Conservation (phyloP, 2,113 vertebrate genomes). For the Smithornis capensis region DNA sequence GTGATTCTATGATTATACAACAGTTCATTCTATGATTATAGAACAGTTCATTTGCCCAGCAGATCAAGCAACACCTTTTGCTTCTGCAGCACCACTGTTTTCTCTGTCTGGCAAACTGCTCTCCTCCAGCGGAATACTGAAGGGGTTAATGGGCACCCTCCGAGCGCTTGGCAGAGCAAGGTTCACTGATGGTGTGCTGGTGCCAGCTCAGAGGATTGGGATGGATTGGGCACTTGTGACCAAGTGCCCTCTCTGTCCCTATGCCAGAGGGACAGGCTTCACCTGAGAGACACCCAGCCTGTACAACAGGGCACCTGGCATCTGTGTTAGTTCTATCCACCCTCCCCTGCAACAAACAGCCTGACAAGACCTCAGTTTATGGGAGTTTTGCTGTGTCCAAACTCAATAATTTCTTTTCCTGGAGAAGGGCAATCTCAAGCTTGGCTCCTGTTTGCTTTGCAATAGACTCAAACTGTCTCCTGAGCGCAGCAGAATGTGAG, state of each 20-base stretch:
- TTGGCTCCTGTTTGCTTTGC: neutral
- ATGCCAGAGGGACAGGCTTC: neutral
- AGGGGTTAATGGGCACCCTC: neutral
- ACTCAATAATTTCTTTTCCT: neutral
- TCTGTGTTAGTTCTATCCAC: neutral
- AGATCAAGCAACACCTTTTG: neutral
- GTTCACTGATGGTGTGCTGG: neutral
- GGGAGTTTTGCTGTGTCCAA: neutral
- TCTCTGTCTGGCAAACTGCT: neutral
- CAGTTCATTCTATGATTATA: neutral
- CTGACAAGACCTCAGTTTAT: neutral
- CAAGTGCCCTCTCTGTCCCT: neutral
- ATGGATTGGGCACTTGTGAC: neutral
- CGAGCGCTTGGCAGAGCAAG: neutral
- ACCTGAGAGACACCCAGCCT: neutral
- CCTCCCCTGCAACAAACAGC: fast-evolving
- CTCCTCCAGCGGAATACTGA: neutral
- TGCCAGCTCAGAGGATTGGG: neutral
- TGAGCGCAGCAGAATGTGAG: fast-evolving
- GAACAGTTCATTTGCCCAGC: neutral
- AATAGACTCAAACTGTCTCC: neutral
- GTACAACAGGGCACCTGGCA: neutral
- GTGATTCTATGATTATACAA: neutral
- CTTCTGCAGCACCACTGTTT: neutral
- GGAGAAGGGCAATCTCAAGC: neutral